Base-by-base conservation (phyloP, 2,888 invertebrate genomes). In the Hymenopus coronatus region DNA sequence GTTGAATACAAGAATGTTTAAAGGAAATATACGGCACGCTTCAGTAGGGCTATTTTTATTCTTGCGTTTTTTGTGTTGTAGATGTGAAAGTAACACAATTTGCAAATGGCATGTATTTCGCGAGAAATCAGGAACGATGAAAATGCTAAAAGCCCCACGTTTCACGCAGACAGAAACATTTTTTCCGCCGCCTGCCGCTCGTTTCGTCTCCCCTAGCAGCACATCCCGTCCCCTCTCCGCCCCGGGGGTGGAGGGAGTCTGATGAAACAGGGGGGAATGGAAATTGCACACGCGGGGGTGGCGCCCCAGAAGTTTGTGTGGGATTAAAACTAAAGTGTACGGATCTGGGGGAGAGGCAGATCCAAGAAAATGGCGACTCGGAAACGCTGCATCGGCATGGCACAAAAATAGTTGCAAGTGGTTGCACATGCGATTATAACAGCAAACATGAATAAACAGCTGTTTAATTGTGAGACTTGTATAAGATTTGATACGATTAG, bases 361-460 rank as follows among this genome's bases (percentile, higher is more conserved):
- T 25, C n/a, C 12, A 87, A 87, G 83, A 88, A 88, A 88, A 88
- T 88, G 88, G 88, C 88, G 88, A 84, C 84, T 54, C 83, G 54
- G 54, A 70, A 70, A 70, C 54, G 54, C 54, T 20, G 54, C 54
- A 70, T 70, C 54, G 54, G 54, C 54, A 70, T 70, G 54, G 14
- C 20, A 70, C 25, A 70, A 70, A 70, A 70, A 70, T 25, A 40
- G 40, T 25, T 25, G 25, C 54, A 20, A 25, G 12, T 46, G 20
- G 3, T 54, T 20, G 20, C 54, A 70, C 54, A 70, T 20, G 54
- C 15, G 54, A 40, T 33, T 33, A 4, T 6, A 33, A 33, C 33
- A 7, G 15, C 3, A 70, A 70, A 20, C 54, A 70, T 0, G 20
- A 20, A 4, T 20, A 8, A 14, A 6, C 25, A 20, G 6, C 20